Evolutionary conservation across 2,113 vertebrate species (phyloP), one percentile per base, ranked within the genome.

Genomic region (Pagrus major): DNA sequence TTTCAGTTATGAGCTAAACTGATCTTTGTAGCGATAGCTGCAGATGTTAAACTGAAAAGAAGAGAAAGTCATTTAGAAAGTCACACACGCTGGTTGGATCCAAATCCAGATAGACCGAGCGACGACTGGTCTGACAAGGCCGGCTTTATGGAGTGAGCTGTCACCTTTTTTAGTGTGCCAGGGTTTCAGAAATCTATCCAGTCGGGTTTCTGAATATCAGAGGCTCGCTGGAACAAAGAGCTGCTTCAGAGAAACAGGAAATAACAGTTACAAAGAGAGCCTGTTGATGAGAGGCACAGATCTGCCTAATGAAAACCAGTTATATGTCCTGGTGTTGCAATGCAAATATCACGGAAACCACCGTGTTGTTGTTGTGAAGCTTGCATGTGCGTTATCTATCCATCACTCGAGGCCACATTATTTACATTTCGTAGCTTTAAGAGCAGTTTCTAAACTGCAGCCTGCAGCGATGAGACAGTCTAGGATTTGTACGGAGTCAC

Each of bases 211-310:
- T 86, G 88, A 84, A 90, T 92, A 91, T 92, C 89, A 91, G 87
- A 88, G 80, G 78, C 78, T 87, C 37, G 10, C 59, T 64, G 80
- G 79, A 81, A 93, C 88, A 93, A 91, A 92, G 90, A 92, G 86
- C 75, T 86, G 81, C 84, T 89, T 92, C 84, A 90, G 81, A 88
- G 81, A 84, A 92, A 92, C 88, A 91, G 91, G 90, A 93, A 92
- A 88, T 89, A 89, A 88, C 81, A 81, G 84, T 75, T 76, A 89
- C 87, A 90, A 91, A 92, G 89, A 89, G 80, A 82, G 90, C 83
- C 85, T 92, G 83, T 91, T 87, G 90, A 89, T 92, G 85, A 84
- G 75, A 83, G 80, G 58, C 78, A 65, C 86, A 85, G 83, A 89
- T 83, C 78, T 74, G 81, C 70, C 80, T 79, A 81, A 91, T 88